Evolutionary conservation across 2,113 vertebrate genomes (phyloP), one percentile per base, ranked within the genome.

Genomic region (Arvicanthis niloticus): DNA sequence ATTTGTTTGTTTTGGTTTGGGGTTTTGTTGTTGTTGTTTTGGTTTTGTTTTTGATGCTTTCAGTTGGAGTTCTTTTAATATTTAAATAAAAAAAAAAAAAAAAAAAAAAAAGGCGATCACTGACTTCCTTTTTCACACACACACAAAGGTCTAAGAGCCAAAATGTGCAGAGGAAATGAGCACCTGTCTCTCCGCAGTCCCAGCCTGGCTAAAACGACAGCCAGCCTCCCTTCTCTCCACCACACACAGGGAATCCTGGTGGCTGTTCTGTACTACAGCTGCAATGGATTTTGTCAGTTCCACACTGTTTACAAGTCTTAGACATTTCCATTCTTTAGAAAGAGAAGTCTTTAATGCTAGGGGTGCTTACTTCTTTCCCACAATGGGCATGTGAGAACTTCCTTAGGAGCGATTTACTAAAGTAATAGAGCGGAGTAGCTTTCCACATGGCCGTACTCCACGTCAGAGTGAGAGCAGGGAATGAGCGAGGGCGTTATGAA

Each of bases 41-140:
- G 11, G 13, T 67, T 31, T 34, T 13, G 12, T 34, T 68, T 68
- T 68, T 78, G 58, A 97, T 84, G 60, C 68, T 89, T 95, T 93
- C 0, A 45, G 88, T 72, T 96, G 89, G 96, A 95, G 96, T 96
- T 5, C 97, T 97, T 94, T 98, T 97, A 98, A 98, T 98, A 98
- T 93, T 98, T 94, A 91, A 98, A 98, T 99, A 98, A 96, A 98
- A 99, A 99, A 98, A 98, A 13, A 98, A 96, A 98, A 99, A 99
- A 98, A 98, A 13, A 13, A 34, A 26, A 24, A 93, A 34, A 26
- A 24, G 91, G 85, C 92, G 67, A 97, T 89, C 95, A 91, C 31
- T 93, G 93, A 65, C 85, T 80, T 86, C 82, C 90, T 85, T 91
- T 93, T 73, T 73, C 45, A 4, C 45, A 76, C 26, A 89, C 53